These are phyloP conservation scores for Galleria mellonella DNA, from an alignment of 1,140 invertebrate species.

Conservation along the genomic window DNA sequence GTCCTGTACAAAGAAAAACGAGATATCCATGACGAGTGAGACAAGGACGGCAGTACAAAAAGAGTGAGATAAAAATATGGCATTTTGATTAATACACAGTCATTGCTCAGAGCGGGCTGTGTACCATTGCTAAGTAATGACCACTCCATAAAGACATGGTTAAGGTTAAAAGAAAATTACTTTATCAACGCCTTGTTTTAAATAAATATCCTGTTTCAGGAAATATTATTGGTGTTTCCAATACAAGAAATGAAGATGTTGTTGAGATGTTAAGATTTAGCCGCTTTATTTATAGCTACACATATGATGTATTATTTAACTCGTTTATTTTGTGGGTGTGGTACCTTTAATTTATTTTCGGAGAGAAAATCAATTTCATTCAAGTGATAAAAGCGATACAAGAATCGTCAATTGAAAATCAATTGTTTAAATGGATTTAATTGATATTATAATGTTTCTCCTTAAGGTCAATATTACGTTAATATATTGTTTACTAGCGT, in stretches of 20 bases:
- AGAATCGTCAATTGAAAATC: no score
- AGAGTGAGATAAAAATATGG: constrained; percentile 60
- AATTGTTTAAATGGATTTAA: no score
- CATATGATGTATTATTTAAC: constrained; percentile 60
- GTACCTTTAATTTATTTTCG: neutral
- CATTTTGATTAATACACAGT: constrained; percentile 75
- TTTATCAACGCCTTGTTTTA: constrained; percentile 74
- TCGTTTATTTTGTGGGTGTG: constrained; percentile 43
- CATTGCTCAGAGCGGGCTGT: constrained; percentile 74
- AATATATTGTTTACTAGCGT: no score
- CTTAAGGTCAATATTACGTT: no score
- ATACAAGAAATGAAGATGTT: constrained; percentile 72
- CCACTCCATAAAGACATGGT: constrained; percentile 74
- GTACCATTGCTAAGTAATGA: constrained; percentile 74
- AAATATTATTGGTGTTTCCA: constrained; percentile 72
- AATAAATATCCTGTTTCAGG: constrained; percentile 74
- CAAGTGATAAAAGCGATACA: neutral
- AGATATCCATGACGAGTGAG: constrained; percentile 64
- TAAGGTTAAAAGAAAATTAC: constrained; percentile 75
- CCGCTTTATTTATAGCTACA: constrained; percentile 69
- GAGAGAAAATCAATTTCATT: constrained; percentile 7
- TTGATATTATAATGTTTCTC: no score
- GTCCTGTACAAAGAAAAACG: constrained; percentile 25
- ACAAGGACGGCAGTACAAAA: constrained; percentile 39
- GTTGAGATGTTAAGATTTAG: constrained; percentile 60